These are phyloP conservation scores for Salpingus planirostris DNA, from an alignment of 2,888 invertebrate genomes.

Conservation along the genomic window DNA sequence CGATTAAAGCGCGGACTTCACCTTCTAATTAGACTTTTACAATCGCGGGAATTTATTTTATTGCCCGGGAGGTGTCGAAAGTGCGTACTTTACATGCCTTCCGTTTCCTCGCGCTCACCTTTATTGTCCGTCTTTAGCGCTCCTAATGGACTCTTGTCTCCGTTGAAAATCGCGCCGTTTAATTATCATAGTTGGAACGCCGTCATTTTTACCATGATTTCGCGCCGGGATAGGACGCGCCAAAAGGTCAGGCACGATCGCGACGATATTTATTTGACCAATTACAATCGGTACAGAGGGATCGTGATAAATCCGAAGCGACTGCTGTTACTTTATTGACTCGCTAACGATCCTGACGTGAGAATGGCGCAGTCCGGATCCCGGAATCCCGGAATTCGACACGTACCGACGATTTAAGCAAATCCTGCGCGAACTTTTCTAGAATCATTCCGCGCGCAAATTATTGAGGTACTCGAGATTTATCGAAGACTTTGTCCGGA, in stretches of 20 bases:
- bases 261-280: conserved; percentile 40
- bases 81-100: conserved; percentile 21
- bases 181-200: no score
- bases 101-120: conserved; percentile 12
- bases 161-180: conserved; percentile 11
- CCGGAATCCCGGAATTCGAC: no score
- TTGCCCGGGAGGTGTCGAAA: conserved; percentile 19
- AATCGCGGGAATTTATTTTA: conserved; percentile 22
- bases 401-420: no score
- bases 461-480: no score
- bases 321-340: conserved; percentile 38
- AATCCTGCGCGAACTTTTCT: no score
- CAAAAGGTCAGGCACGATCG: conserved; percentile 23
- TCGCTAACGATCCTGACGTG: conserved; percentile 26
- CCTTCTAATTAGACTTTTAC: conserved; percentile 24
- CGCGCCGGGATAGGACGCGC: conserved; percentile 2
- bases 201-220: no score
- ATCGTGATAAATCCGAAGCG: conserved; percentile 36
- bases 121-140: conserved; percentile 11
- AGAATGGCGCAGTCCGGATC: no score
- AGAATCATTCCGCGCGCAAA: no score
- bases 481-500: no score
- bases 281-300: conserved; percentile 35
- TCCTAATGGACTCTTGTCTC: conserved; percentile 13
- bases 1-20: conserved; percentile 15